Evolutionary conservation across 2,113 vertebrate genomes (phyloP), one percentile per base, ranked within the genome.

Genomic region (Nymphicus hollandicus): DNA sequence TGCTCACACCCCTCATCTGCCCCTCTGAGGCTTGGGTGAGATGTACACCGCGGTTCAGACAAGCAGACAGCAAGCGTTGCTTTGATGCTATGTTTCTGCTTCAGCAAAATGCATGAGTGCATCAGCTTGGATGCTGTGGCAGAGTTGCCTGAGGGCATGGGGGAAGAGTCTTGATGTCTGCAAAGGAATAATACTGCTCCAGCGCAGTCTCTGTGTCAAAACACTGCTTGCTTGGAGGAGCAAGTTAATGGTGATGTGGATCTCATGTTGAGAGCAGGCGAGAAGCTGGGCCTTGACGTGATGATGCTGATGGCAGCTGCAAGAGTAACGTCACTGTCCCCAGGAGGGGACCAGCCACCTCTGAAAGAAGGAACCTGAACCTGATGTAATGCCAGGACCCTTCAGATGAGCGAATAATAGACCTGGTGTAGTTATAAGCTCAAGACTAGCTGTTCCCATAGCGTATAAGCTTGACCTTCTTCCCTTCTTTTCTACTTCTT

Each of bases 231-330:
- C 50, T 83, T 3, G 1, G n/a, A 72, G 53, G 23, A 28, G 9
- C 0, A 1, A 85, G 41, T 35, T 53, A 37, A 17, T 0, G 0
- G 55, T 39, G 86, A 60, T 0, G 7, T n/a, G 68, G 24, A 28
- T 61, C 14, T 72, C 29, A 15, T 8, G 20, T 46, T 46, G 50
- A 56, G n/a, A 55, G 39, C 1, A 4, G 44, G 56, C 52, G 35
- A 60, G n/a, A 82, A 79, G 61, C 66, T 66, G 81, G 71, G 65
- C 53, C 25, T 53, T 63, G 94, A 60, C 2, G 11, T 46, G 63
- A 46, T 16, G 39, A 9, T 12, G 27, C 35, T 65, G 82, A 39
- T 76, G 39, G 56, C 43, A 88, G 39, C n/a, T 85, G 66, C 55
- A 64, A 44, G 61, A 11, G 44, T 35, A 58, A 64, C 0, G 10